These are phyloP conservation scores for Thunnus maccoyii DNA, from an alignment of 2,113 vertebrate genomes.

Conservation along the genomic window DNA sequence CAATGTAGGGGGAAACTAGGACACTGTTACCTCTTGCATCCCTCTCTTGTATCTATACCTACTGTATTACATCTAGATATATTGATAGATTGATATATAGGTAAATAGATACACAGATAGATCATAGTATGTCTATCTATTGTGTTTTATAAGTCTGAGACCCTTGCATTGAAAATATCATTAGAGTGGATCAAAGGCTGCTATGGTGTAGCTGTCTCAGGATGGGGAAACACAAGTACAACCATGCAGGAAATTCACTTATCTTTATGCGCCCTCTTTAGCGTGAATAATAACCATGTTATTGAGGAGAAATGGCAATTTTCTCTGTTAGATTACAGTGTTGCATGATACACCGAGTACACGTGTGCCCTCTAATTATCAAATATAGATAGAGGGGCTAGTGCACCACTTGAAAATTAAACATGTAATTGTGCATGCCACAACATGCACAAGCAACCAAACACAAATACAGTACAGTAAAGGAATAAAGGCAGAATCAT, in stretches of 20 bases:
- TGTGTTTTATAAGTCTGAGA: too few relatives aligned
- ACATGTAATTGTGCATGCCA: not conserved
- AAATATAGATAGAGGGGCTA: not conserved
- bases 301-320: not conserved
- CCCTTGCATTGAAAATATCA: too few relatives aligned
- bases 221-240: not conserved
- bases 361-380: not conserved
- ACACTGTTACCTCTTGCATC: slow-evolving; percentile 44
- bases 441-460: not conserved
- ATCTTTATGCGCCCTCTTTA: not conserved
- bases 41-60: not conserved
- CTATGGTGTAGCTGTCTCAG: too few relatives aligned
- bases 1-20: slow-evolving; percentile 53
- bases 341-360: not conserved
- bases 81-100: not conserved
- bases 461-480: not conserved
- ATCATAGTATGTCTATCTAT: too few relatives aligned
- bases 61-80: not conserved
- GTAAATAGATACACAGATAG: not conserved
- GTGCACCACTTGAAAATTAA: not conserved
- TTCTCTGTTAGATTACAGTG: slow-evolving; percentile 6
- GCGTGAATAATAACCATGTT: slow-evolving; percentile 18
- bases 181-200: too few relatives aligned
- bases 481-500: not conserved
- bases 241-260: not conserved